Conservation (phyloP, 2,797 vertebrate genomes). For the Scyliorhinus canicula region DNA sequence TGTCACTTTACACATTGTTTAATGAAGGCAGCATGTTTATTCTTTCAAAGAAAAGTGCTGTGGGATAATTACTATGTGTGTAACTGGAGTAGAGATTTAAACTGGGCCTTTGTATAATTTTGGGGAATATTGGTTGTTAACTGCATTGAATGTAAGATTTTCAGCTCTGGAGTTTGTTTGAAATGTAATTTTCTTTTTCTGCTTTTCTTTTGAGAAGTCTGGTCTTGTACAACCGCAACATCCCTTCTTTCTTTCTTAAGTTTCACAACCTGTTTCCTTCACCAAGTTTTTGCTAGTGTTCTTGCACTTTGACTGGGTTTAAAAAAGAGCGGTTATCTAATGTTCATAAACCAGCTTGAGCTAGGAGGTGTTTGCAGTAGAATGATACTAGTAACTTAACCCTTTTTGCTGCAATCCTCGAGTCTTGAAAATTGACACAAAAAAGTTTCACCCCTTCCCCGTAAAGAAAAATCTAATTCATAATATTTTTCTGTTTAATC, state of each 20-base stretch:
- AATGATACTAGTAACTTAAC: background rate
- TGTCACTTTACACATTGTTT: constrained; percentile 17
- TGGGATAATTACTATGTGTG: background rate
- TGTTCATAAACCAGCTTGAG: background rate
- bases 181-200: background rate
- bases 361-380: background rate
- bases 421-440: background rate
- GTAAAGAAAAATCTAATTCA: background rate
- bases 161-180: background rate
- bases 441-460: background rate
- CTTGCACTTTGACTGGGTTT: background rate
- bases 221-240: background rate
- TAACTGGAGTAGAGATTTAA: constrained; percentile 22
- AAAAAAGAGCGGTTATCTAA: background rate
- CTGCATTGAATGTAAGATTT: background rate
- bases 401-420: background rate
- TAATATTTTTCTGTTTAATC: background rate
- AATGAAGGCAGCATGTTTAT: constrained; percentile 19
- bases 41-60: background rate
- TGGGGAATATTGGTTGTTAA: background rate
- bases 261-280: constrained; percentile 4
- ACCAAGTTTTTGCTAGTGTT: background rate
- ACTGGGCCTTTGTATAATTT: background rate
- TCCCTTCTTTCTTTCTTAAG: background rate
- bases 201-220: background rate